These are phyloP conservation scores for Panurus biarmicus DNA, from an alignment of 2,113 vertebrate genomes.

Conservation along the genomic window DNA sequence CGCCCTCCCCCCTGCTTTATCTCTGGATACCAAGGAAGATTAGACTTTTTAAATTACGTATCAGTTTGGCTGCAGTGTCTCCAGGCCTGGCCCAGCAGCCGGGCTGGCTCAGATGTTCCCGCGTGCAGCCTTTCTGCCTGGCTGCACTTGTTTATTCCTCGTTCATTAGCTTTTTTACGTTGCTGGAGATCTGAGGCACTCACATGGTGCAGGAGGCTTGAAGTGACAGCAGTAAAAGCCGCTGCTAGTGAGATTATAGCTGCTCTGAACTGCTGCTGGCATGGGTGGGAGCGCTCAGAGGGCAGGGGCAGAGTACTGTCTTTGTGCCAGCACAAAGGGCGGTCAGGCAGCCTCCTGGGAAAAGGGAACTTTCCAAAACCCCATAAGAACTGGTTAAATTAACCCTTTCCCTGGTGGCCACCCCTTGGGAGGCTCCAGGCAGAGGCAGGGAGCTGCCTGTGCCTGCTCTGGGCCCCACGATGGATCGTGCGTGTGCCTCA, in stretches of 20 bases:
- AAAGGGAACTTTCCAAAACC: slow-evolving; percentile 14
- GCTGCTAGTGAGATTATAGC: slow-evolving; percentile 61
- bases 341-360: slow-evolving; percentile 49
- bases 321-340: slow-evolving; percentile 50
- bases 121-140: slow-evolving; percentile 47
- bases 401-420: slow-evolving; percentile 4
- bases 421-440: not conserved
- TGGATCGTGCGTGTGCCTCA: accelerated
- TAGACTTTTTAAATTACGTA: not conserved
- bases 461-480: accelerated
- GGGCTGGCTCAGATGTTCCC: not conserved
- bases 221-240: slow-evolving; percentile 48
- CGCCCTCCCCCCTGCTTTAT: not conserved
- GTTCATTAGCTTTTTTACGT: slow-evolving; percentile 56
- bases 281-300: not conserved
- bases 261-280: not conserved
- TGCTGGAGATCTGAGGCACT: slow-evolving; percentile 52
- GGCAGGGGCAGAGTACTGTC: slow-evolving; percentile 13
- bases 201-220: slow-evolving; percentile 24
- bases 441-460: not conserved
- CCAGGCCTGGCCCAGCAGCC: not conserved
- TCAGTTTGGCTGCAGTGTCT: not conserved
- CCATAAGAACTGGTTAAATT: not conserved
- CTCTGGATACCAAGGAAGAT: slow-evolving; percentile 20
- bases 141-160: slow-evolving; percentile 52